Evolutionary conservation across 2,797 vertebrate species (phyloP).

Genomic region (Huso huso): DNA sequence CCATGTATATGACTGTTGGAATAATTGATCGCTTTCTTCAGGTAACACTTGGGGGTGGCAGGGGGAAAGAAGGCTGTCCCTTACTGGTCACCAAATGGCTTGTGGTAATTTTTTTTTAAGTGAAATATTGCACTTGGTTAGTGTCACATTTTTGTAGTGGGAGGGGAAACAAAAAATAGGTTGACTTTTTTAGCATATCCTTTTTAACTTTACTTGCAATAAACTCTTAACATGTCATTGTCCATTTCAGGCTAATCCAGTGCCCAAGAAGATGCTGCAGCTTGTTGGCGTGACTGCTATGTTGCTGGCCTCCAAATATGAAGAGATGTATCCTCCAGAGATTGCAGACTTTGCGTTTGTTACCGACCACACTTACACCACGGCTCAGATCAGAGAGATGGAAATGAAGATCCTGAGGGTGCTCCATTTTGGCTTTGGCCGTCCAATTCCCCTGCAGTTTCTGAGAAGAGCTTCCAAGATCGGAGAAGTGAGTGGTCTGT

Average conservation of each 20-base stretch:
- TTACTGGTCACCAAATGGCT: no score
- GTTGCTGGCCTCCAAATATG: conserved; percentile 72
- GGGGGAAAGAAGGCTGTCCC: no score
- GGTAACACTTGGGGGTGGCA: conserved; percentile 36
- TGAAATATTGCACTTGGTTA: no score
- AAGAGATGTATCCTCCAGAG: conserved; percentile 72
- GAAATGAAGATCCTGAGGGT: conserved; percentile 59
- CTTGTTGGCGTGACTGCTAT: conserved; percentile 70
- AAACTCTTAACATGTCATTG: neutral
- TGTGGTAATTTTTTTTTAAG: no score
- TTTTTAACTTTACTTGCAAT: neutral
- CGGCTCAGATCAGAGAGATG: conserved; percentile 64
- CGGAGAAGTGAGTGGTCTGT: conserved; percentile 42
- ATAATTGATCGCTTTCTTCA: conserved; percentile 79
- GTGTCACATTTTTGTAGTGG: no score
- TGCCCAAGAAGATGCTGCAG: conserved; percentile 70
- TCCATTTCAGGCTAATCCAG: conserved; percentile 51
- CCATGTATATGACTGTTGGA: conserved; percentile 76
- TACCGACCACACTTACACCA: conserved; percentile 62
- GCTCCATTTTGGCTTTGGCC: conserved; percentile 57
- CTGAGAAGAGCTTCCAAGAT: conserved; percentile 66
- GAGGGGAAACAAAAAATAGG: no score
- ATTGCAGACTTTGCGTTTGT: conserved; percentile 66
- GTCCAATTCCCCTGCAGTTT: conserved; percentile 66
- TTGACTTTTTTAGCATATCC: neutral